phyloP scores from a whole-genome alignment of 2,113 vertebrate genomes.

The Lamprotornis superbus region DNA sequence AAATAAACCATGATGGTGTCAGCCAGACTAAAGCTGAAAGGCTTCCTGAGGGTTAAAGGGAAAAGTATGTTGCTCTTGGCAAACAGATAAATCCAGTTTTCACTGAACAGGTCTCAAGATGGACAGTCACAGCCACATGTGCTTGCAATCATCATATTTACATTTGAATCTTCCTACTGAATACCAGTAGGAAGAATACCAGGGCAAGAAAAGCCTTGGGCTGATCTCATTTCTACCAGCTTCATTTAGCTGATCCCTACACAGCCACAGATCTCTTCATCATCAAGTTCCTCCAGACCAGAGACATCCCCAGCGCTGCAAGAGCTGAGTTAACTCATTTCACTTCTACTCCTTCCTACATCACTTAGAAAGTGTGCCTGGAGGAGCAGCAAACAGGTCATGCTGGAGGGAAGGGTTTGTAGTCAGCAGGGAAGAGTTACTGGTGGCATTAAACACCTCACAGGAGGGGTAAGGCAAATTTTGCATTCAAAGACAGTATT shows the following conservation, averaged over 20 bases:
- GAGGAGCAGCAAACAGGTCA: background rate
- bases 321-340: background rate
- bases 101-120: background rate
- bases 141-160: background rate
- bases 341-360: background rate
- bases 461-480: background rate
- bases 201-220: background rate
- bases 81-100: background rate
- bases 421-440: background rate
- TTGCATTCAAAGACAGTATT: background rate
- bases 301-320: background rate
- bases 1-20: background rate
- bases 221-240: background rate
- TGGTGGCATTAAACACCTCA: background rate
- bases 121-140: background rate
- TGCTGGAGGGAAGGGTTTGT: background rate
- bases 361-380: background rate
- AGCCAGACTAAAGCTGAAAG: background rate
- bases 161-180: background rate
- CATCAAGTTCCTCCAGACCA: background rate
- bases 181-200: background rate
- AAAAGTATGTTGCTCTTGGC: slow-evolving; percentile 43
- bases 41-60: slow-evolving; percentile 35
- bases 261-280: background rate
- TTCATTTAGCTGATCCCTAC: background rate